Evolutionary conservation across 2,888 invertebrate species (phyloP).

Genomic region (Ophioninae sp.): DNA sequence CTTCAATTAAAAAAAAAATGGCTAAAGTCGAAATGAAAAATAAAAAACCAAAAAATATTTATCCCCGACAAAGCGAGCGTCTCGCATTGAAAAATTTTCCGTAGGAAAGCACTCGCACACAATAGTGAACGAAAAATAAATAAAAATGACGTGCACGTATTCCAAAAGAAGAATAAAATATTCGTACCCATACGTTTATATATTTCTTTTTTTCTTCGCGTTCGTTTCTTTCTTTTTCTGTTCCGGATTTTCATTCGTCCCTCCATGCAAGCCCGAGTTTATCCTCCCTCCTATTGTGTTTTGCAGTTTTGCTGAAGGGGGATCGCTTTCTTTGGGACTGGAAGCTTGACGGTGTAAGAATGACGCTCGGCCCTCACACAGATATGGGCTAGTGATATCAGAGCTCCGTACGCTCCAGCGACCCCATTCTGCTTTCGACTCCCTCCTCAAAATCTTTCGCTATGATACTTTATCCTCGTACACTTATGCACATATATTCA

Average conservation of each 20-base stretch:
- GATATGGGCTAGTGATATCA: slow-evolving; percentile 74
- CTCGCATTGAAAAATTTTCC: too few species aligned
- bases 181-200: neutral
- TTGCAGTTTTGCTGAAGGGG: slow-evolving; percentile 31
- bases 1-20: too few species aligned
- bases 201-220: neutral
- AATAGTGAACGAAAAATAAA: too few species aligned
- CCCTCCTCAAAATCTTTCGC: slow-evolving; percentile 39
- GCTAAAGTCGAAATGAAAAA: too few species aligned
- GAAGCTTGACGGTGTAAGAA: slow-evolving; percentile 27
- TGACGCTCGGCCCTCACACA: slow-evolving; percentile 60
- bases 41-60: too few species aligned
- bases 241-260: slow-evolving; percentile 4
- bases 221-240: neutral
- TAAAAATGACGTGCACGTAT: neutral
- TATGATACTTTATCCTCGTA: slow-evolving; percentile 29
- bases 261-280: slow-evolving; percentile 5
- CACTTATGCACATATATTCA: neutral
- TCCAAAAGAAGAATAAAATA: neutral
- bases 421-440: slow-evolving; percentile 70
- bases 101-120: neutral
- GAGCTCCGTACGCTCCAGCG: slow-evolving; percentile 72
- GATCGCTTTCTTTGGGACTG: slow-evolving; percentile 36
- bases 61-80: too few species aligned
- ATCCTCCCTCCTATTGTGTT: slow-evolving; percentile 15